These are phyloP conservation scores for Calliopum simillimum DNA, from an alignment of 2,888 invertebrate species.

Conservation along the genomic window DNA sequence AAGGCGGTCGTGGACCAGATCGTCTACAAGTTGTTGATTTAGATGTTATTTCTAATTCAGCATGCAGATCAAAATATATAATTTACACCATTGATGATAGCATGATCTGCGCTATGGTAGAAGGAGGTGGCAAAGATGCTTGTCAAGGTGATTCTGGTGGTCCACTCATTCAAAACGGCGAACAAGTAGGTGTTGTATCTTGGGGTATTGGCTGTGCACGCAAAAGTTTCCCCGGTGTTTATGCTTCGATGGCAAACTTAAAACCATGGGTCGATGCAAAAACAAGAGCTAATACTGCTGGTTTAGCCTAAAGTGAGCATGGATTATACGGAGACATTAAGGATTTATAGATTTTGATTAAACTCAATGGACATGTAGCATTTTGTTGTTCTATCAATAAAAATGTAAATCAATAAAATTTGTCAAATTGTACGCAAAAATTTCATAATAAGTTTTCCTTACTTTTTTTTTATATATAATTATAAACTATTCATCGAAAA, in stretches of 20 bases:
- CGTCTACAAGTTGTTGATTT: conserved; percentile 54
- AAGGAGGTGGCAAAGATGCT: conserved; percentile 57
- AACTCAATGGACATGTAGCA: too few species aligned
- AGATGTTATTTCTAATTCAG: conserved; percentile 49
- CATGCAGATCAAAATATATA: conserved; percentile 51
- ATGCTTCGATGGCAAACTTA: conserved; percentile 54
- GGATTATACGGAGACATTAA: too few species aligned
- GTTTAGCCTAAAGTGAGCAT: neutral
- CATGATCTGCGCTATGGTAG: conserved; percentile 58
- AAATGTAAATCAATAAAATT: too few species aligned
- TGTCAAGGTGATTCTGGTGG: conserved; percentile 65
- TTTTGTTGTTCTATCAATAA: too few species aligned
- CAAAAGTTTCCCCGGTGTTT: conserved; percentile 36
- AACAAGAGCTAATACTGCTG: neutral
- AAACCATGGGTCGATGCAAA: conserved; percentile 49
- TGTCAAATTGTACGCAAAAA: too few species aligned
- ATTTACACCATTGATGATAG: conserved; percentile 48
- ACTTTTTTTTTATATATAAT: too few species aligned
- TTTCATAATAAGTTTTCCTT: too few species aligned
- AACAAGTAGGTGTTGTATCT: conserved; percentile 59
- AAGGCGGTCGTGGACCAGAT: conserved; percentile 41
- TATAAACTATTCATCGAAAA: too few species aligned
- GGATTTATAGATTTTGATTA: too few species aligned
- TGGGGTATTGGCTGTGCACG: conserved; percentile 60
- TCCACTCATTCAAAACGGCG: conserved; percentile 51